A percentile compares a stretch with the other conserved stretches of the same genome.
phyloP scores from a whole-genome alignment of 2,113 vertebrate species.

The Bubalus kerabau region DNA sequence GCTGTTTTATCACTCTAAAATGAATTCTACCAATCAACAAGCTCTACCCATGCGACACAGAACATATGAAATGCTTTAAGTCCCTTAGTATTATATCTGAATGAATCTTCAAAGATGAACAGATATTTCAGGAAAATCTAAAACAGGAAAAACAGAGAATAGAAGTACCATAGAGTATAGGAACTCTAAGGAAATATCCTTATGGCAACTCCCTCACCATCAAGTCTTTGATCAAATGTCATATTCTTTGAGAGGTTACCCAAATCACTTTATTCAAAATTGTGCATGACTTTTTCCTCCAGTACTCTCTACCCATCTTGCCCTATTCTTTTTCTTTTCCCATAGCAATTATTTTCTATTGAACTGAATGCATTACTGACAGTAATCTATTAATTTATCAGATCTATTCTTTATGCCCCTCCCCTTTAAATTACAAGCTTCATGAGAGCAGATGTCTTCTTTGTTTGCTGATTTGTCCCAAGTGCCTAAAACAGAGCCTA shows the following conservation, averaged over 20 bases:
- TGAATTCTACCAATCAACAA: neutral
- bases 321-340: neutral
- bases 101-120: neutral
- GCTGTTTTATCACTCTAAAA: neutral
- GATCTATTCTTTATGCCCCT: neutral
- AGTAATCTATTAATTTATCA: neutral
- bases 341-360: neutral
- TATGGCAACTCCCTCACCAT: neutral
- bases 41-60: neutral
- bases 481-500: neutral
- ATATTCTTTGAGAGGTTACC: neutral
- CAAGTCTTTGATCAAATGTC: neutral
- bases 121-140: conserved; percentile 1
- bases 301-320: neutral
- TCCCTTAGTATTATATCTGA: neutral
- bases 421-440: neutral
- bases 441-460: neutral
- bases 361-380: neutral
- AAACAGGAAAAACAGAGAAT: neutral
- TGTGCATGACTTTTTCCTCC: neutral
- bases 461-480: neutral
- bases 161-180: neutral
- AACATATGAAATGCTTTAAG: neutral
- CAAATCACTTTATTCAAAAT: neutral
- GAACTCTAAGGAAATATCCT: neutral